These are phyloP conservation scores for Drosophila cardini DNA, from an alignment of 1,140 invertebrate species.

Conservation along the genomic window DNA sequence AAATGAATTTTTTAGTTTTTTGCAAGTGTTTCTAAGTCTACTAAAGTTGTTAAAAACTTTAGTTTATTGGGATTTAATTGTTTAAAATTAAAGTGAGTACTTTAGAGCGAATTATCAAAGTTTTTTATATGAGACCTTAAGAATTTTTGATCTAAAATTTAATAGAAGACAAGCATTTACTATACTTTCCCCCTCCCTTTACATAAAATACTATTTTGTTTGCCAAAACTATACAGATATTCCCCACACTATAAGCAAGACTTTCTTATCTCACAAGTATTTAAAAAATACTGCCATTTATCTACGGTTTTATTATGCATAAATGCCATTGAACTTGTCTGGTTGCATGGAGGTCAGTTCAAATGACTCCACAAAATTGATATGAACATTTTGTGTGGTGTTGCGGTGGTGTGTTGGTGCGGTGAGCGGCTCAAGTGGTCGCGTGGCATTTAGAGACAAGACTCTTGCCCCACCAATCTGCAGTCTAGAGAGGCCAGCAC, in stretches of 20 bases:
- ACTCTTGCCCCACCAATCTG: background rate
- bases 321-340: conserved; percentile 76
- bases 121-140: too few species aligned
- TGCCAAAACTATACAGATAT: background rate
- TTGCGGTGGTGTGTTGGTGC: too few species aligned
- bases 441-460: conserved; percentile 49
- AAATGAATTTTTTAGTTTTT: background rate
- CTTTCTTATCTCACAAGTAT: conserved; percentile 6
- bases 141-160: too few species aligned
- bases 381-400: conserved; percentile 18
- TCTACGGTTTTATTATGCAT: conserved; percentile 11
- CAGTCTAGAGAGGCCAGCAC: background rate
- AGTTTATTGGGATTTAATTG: too few species aligned
- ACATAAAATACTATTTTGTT: background rate
- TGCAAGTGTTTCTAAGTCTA: background rate
- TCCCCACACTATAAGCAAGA: background rate
- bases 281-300: conserved; percentile 10
- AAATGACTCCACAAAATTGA: conserved; percentile 63
- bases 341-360: conserved; percentile 63
- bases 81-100: too few species aligned
- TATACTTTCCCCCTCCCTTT: background rate
- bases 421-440: conserved; percentile 64
- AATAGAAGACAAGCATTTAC: too few species aligned
- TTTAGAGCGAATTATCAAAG: too few species aligned
- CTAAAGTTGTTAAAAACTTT: background rate